phyloP scores from a whole-genome alignment of 2,888 invertebrate genomes.

The Melipona beecheii region DNA sequence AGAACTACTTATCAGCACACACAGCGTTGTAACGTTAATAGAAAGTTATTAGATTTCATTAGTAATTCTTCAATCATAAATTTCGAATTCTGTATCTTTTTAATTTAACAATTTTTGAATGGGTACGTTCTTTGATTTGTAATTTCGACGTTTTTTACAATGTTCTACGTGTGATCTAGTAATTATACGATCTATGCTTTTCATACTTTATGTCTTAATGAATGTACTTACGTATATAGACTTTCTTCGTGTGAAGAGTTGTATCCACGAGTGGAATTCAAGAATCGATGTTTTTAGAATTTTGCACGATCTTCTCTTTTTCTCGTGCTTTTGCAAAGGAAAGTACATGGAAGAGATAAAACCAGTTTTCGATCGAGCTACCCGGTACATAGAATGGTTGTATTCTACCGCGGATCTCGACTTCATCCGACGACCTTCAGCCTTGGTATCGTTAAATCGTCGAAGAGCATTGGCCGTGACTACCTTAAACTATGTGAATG shows the following conservation, averaged over 20 bases:
- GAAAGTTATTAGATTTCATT: background rate
- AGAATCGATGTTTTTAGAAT: background rate
- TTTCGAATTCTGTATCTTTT: background rate
- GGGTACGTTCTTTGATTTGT: background rate
- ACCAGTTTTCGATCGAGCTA: constrained; percentile 58
- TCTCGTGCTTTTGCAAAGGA: background rate
- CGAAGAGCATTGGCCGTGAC: constrained; percentile 59
- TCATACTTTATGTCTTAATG: background rate
- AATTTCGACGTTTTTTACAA: background rate
- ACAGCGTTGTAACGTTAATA: background rate
- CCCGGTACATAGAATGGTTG: constrained; percentile 70
- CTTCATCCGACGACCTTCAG: constrained; percentile 70
- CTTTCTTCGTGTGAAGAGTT: background rate
- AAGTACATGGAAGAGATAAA: constrained; percentile 19
- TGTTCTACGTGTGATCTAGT: background rate
- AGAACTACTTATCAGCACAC: background rate
- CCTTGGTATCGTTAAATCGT: constrained; percentile 62
- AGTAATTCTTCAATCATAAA: background rate
- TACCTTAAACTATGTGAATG: constrained; percentile 3
- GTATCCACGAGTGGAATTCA: background rate
- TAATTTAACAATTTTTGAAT: background rate
- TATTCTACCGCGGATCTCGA: constrained; percentile 68
- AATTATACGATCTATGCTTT: constrained; percentile 7
- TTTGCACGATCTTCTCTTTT: background rate
- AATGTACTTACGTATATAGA: background rate